Percentiles rank a stretch among this genome's conserved stretches.
These are phyloP conservation scores for Sorex maritimensis DNA, from an alignment of 2,797 vertebrate species.

Conservation along the genomic window DNA sequence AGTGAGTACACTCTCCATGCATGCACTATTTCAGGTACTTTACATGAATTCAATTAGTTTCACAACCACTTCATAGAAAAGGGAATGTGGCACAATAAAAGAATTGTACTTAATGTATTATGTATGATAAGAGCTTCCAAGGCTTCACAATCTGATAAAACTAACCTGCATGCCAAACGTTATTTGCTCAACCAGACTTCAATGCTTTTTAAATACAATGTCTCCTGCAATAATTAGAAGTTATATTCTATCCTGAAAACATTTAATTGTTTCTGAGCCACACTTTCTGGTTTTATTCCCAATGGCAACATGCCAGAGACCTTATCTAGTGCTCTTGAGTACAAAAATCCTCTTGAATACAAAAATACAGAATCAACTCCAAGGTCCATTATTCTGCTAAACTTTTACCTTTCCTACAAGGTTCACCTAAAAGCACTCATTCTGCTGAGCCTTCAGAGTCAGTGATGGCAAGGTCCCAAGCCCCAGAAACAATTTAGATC, in stretches of 20 bases:
- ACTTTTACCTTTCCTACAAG: not conserved
- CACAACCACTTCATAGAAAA: not conserved
- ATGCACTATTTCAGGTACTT: not conserved
- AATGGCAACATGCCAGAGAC: not conserved
- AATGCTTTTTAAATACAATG: not conserved
- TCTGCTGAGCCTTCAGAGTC: not conserved
- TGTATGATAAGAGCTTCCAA: not conserved
- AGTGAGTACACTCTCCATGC: not conserved
- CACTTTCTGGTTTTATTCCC: too few species aligned
- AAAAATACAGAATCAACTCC: too few species aligned
- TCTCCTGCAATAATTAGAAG: conserved; percentile 42
- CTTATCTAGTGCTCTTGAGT: not conserved
- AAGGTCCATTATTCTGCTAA: not conserved
- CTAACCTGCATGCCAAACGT: not conserved
- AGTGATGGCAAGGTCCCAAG: conserved; percentile 35
- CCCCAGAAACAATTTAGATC: conserved; percentile 68
- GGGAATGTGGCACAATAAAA: not conserved
- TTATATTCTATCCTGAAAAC: not conserved
- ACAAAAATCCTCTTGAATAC: too few species aligned
- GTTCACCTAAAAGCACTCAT: too few species aligned
- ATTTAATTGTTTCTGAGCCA: not conserved
- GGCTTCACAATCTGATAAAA: conserved; percentile 59
- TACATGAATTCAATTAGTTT: not conserved
- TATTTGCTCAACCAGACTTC: not conserved
- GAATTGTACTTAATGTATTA: not conserved